Evolutionary conservation across 2,113 vertebrate genomes (phyloP), one percentile per base, ranked within the genome.

Genomic region (Gallinago media): DNA sequence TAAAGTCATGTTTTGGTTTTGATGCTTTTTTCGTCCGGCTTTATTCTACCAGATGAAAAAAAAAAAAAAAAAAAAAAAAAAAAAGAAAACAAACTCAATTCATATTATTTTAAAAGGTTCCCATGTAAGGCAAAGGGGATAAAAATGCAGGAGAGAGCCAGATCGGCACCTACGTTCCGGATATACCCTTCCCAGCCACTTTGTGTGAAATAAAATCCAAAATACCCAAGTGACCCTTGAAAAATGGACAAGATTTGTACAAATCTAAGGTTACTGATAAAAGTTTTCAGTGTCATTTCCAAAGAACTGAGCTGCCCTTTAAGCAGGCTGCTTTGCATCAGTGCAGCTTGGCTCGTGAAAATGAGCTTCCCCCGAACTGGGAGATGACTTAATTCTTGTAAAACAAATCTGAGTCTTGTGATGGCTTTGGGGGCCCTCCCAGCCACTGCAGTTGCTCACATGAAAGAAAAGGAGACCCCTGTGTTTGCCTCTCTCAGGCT

Each of bases 81-180:
- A 38, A 27, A 8, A 7, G 2, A 47, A 52, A 8, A 8, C 25
- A 50, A 3, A 8, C 8, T 21, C 14, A 9, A n/a, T 81, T 81
- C 11, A 20, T 7, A 3, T 6, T 5, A n/a, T 44, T 75, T 71
- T 21, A 46, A 75, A 46, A 40, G 17, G 6, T 47, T 1, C 10
- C 8, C 3, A 2, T 12, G 2, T 11, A 54, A 52, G 6, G 1
- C 8, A 62, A 52, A 36, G 6, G 11, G 18, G 16, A 34, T 19
- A 63, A 84, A 91, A 67, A 14, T 12, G 34, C 12, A 46, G 14
- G 14, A 71, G 3, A 46, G 5, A 42, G 6, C 1, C n/a, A n/a
- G n/a, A n/a, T n/a, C n/a, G n/a, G n/a, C n/a, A n/a, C n/a, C 8
- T 77, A 4, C 3, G 19, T 26, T 62, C 17, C 42, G 44, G 8